These are phyloP conservation scores for Poeciliopsis retropinna DNA, from an alignment of 2,113 vertebrate species.

Conservation along the genomic window DNA sequence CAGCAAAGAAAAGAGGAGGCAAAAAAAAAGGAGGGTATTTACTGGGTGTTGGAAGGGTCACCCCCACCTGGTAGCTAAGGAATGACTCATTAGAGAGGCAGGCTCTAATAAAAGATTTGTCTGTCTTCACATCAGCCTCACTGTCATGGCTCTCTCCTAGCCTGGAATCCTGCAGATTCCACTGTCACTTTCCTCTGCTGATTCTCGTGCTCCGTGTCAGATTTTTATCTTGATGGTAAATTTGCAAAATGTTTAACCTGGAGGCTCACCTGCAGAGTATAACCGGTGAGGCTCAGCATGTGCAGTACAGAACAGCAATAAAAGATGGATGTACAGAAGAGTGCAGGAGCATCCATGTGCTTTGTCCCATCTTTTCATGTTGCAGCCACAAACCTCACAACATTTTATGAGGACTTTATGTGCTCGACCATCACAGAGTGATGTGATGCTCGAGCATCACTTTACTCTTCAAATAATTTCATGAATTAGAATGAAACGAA, in stretches of 20 bases:
- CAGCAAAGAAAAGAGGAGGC: slow-evolving; percentile 19
- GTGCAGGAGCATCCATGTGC: neutral
- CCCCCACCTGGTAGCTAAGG: slow-evolving; percentile 71
- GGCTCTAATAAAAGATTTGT: slow-evolving; percentile 73
- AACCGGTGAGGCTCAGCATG: slow-evolving; percentile 21
- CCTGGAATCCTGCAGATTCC: slow-evolving; percentile 72
- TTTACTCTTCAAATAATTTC: too few species aligned
- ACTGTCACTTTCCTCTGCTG: slow-evolving; percentile 43
- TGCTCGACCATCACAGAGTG: neutral
- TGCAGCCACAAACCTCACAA: neutral
- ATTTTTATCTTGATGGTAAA: slow-evolving; percentile 57
- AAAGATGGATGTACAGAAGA: slow-evolving; percentile 3
- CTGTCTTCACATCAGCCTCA: slow-evolving; percentile 67
- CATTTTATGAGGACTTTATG: neutral
- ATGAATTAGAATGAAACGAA: neutral
- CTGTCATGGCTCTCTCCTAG: slow-evolving; percentile 56
- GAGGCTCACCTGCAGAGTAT: slow-evolving; percentile 32
- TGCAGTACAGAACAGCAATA: slow-evolving; percentile 10
- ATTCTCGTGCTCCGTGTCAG: slow-evolving; percentile 51
- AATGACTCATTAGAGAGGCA: slow-evolving; percentile 70
- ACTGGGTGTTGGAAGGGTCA: slow-evolving; percentile 51
- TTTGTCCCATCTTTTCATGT: neutral
- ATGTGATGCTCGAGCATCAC: too few species aligned
- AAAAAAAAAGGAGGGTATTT: slow-evolving; percentile 29
- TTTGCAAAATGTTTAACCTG: slow-evolving; percentile 54